Conservation (phyloP, 2,113 vertebrate species). For the Ceyx cyanopectus region DNA sequence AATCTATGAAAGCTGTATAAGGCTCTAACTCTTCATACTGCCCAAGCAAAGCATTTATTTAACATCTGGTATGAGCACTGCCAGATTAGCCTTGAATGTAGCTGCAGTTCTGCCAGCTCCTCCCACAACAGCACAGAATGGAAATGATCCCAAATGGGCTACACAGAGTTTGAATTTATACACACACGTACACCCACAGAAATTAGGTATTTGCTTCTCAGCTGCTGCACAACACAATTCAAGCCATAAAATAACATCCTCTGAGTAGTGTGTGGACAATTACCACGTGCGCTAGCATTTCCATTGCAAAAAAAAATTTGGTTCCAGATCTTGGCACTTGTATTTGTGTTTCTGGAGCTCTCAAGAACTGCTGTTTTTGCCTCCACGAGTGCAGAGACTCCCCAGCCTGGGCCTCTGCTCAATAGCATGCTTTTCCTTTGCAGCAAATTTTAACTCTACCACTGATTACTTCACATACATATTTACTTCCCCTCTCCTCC, state of each 20-base stretch:
- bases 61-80: slow-evolving; percentile 67
- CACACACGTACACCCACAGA: background rate
- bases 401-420: background rate
- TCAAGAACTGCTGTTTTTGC: background rate
- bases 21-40: background rate
- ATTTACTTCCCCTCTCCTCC: background rate
- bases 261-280: background rate
- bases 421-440: background rate
- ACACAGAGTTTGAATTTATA: slow-evolving; percentile 29
- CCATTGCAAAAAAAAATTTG: background rate
- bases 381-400: background rate
- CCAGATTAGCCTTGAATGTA: slow-evolving; percentile 64
- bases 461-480: background rate
- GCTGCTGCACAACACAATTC: background rate
- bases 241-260: background rate
- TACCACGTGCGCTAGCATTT: background rate
- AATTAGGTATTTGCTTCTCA: background rate
- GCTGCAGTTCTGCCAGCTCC: slow-evolving; percentile 59
- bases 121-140: slow-evolving; percentile 70
- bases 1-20: background rate
- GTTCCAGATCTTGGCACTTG: slow-evolving; percentile 1
- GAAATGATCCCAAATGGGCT: slow-evolving; percentile 52
- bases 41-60: slow-evolving; percentile 1
- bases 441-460: background rate
- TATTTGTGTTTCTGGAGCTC: background rate